Evolutionary conservation across 2,888 invertebrate species (phyloP).

Genomic region (Athalia cordata): DNA sequence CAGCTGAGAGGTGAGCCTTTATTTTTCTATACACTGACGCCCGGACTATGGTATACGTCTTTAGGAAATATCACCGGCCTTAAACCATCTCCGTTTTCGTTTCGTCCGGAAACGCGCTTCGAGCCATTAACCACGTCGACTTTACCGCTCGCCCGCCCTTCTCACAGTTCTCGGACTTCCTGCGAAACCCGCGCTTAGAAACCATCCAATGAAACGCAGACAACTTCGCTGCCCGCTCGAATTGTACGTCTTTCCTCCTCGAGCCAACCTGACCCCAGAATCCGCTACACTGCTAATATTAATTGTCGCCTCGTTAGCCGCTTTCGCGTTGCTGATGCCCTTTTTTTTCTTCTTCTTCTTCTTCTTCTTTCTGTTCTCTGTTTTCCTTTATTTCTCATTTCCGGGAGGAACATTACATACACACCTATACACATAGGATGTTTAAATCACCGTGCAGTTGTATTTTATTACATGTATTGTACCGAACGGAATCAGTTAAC

Average conservation of each 20-base stretch:
- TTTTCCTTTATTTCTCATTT: slow-evolving; percentile 12
- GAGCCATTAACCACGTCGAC: slow-evolving; percentile 67
- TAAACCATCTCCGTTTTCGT: slow-evolving; percentile 53
- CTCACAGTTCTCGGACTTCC: slow-evolving; percentile 15
- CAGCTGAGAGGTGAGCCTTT: slow-evolving; percentile 69
- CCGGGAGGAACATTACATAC: slow-evolving; percentile 9
- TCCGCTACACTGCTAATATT: slow-evolving; percentile 44
- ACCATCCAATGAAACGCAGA: background rate
- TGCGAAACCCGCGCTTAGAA: slow-evolving; percentile 48
- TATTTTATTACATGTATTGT: slow-evolving; percentile 3
- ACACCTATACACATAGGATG: background rate
- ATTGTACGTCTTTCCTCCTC: slow-evolving; percentile 41
- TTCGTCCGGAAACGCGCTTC: slow-evolving; percentile 66
- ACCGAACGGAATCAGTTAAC: background rate
- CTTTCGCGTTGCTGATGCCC: background rate
- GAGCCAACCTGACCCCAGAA: slow-evolving; percentile 39
- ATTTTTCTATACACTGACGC: slow-evolving; percentile 56
- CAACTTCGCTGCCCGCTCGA: slow-evolving; percentile 51
- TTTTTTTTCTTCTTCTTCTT: background rate
- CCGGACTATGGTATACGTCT: slow-evolving; percentile 65
- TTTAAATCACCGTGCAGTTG: background rate
- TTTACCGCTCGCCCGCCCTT: slow-evolving; percentile 49
- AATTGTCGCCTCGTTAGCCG: slow-evolving; percentile 64
- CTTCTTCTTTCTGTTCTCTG: background rate
- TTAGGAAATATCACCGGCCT: slow-evolving; percentile 68